These are phyloP conservation scores for Herpailurus yagouaroundi DNA, from an alignment of 2,113 vertebrate genomes.

Conservation along the genomic window DNA sequence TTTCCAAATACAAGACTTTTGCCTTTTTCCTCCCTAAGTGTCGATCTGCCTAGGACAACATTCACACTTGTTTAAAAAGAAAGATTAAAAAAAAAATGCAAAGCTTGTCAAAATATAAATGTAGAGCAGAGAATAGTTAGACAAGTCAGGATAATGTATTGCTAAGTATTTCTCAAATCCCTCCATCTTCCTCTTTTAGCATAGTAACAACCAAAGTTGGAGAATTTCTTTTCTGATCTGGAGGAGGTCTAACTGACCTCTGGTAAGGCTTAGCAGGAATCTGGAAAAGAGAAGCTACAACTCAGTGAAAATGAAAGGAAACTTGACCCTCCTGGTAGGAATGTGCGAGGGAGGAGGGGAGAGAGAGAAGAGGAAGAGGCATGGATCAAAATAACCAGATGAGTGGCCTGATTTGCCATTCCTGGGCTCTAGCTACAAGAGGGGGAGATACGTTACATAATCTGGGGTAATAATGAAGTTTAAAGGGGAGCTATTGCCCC, in stretches of 20 bases:
- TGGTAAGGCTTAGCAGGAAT: neutral
- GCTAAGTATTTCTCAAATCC: neutral
- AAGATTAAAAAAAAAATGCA: neutral
- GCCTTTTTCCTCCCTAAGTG: neutral
- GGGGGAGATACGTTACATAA: neutral
- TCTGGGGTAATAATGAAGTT: neutral
- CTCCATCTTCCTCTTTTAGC: neutral
- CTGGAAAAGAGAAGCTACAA: neutral
- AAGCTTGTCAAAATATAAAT: constrained; percentile 40
- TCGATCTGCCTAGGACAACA: neutral
- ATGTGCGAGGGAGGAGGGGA: neutral
- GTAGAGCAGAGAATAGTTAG: neutral
- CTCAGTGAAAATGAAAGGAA: neutral
- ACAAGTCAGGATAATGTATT: neutral
- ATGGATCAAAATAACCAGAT: neutral
- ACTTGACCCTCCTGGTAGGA: neutral
- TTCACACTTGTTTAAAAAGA: neutral
- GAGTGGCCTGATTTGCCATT: neutral
- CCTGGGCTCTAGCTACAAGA: neutral
- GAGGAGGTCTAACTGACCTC: neutral
- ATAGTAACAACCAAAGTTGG: neutral
- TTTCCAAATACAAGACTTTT: neutral
- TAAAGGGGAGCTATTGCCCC: neutral
- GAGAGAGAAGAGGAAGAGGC: neutral
- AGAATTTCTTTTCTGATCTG: neutral